Percentiles rank a stretch among this genome's conserved stretches.
Evolutionary conservation across 2,113 vertebrate species (phyloP).

Genomic region (Tursiops truncatus): DNA sequence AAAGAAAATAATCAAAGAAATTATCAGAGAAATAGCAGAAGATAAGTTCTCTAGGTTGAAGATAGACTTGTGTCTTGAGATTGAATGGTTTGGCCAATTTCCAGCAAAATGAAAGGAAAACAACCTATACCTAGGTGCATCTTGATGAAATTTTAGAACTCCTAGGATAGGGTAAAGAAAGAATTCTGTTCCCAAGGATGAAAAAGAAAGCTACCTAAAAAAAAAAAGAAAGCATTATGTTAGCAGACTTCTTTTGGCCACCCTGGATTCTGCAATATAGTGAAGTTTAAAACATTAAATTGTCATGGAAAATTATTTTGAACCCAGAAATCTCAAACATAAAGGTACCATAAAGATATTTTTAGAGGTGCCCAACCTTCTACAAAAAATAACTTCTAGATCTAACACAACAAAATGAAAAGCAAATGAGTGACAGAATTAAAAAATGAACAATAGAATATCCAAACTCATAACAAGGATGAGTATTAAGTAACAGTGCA

Average conservation of each 20-base stretch:
- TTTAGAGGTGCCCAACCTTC: not conserved
- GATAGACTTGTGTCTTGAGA: not conserved
- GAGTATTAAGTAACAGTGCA: not conserved
- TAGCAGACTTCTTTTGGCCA: not conserved
- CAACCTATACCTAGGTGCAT: not conserved
- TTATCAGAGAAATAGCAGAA: slow-evolving; percentile 41
- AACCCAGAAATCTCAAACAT: not conserved
- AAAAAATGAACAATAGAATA: not conserved
- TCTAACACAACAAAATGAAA: not conserved
- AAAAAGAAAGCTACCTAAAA: not conserved
- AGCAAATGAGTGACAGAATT: not conserved
- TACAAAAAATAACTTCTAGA: not conserved
- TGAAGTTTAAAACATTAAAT: not conserved
- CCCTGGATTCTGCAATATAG: not conserved
- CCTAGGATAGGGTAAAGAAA: not conserved
- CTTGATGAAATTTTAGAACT: slow-evolving; percentile 14
- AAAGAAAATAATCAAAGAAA: slow-evolving; percentile 37
- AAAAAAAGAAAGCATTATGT: not conserved
- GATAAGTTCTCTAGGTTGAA: not conserved
- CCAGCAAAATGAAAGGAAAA: not conserved
- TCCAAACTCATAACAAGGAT: not conserved
- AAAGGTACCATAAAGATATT: not conserved
- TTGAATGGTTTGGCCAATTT: not conserved
- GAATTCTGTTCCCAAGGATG: not conserved
- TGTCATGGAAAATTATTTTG: not conserved